Base-by-base conservation (phyloP, 2,797 vertebrate genomes). In the Chelmon rostratus region DNA sequence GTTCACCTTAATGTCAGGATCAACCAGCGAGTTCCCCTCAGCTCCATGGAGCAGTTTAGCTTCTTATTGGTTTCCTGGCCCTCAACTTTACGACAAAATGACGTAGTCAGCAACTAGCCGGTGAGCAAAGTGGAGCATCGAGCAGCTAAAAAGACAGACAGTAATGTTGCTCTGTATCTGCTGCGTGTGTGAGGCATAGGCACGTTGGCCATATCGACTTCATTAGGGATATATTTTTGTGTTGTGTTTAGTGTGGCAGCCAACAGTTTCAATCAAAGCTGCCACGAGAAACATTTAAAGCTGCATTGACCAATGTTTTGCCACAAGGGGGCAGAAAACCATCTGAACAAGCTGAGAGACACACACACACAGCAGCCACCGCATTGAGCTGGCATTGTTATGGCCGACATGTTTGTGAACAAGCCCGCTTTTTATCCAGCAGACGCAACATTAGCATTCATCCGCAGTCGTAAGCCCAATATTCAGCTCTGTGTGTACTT, bases 1-100 rank as follows among this genome's bases (percentile, higher is more conserved):
- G 97, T 96, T 72, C 37, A 58, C 19, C 35, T 56, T 21, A 23
- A 31, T 31, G 23, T 35, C 16, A 28, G 2, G 13, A n/a, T 37
- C 28, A 42, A 18, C n/a, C n/a, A n/a, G 15, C 18, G 19, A 8
- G 40, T 21, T 31, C 25, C 8, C 50, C 8, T 21, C 35, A 5
- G 23, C 25, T 57, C n/a, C 28, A 0, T 28, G 2, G 28, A 31
- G 28, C 28, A 28, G 31, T 31, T 31, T 31, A 31, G 28, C n/a
- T n/a, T n/a, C n/a, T n/a, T n/a, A n/a, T n/a, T n/a, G n/a, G n/a
- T 46, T 42, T 42, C 8, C 12, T 12, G 11, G 40, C 3, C 8
- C n/a, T n/a, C n/a, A n/a, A n/a, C n/a, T n/a, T n/a, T n/a, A 15
- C 7, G n/a, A n/a, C n/a, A n/a, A n/a, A n/a, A n/a, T n/a, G n/a